Conservation (phyloP, 2,888 invertebrate species). For the Parnassius mnemosyne region DNA sequence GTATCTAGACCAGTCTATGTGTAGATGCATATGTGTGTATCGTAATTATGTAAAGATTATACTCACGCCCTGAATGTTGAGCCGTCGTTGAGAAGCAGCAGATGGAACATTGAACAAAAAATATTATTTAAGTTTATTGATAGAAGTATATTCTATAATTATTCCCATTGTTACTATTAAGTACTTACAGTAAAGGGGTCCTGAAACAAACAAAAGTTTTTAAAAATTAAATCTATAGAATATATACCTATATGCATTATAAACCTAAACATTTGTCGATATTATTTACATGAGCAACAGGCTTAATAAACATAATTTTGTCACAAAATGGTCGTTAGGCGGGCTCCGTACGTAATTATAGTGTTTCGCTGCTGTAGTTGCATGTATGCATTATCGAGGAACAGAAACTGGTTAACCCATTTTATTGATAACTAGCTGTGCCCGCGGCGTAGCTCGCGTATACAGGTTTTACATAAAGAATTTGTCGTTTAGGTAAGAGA, state of each 20-base stretch:
- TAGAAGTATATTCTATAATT: too few species aligned
- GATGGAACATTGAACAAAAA: conserved; percentile 18
- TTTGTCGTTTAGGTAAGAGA: too few species aligned
- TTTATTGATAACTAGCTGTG: too few species aligned
- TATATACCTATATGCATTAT: neutral
- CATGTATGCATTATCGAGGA: conserved; percentile 1
- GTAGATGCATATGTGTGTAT: neutral
- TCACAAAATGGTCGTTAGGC: conserved; percentile 4
- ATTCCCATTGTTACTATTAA: too few species aligned
- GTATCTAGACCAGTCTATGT: neutral
- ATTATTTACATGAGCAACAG: conserved; percentile 11
- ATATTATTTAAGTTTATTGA: too few species aligned
- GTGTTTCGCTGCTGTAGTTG: conserved; percentile 1
- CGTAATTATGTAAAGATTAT: conserved; percentile 16
- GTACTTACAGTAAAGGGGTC: conserved; percentile 82
- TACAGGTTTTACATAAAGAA: too few species aligned
- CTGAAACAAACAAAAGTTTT: conserved; percentile 76
- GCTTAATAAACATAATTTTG: conserved; percentile 14
- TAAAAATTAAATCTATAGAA: neutral
- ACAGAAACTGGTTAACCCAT: too few species aligned
- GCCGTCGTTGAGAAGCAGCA: conserved; percentile 20
- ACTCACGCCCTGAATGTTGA: conserved; percentile 29
- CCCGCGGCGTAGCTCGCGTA: too few species aligned
- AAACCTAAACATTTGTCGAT: conserved; percentile 7
- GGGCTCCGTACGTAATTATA: conserved; percentile 8